Evolutionary conservation across 2,113 vertebrate genomes (phyloP).

Genomic region (Merops nubicus): DNA sequence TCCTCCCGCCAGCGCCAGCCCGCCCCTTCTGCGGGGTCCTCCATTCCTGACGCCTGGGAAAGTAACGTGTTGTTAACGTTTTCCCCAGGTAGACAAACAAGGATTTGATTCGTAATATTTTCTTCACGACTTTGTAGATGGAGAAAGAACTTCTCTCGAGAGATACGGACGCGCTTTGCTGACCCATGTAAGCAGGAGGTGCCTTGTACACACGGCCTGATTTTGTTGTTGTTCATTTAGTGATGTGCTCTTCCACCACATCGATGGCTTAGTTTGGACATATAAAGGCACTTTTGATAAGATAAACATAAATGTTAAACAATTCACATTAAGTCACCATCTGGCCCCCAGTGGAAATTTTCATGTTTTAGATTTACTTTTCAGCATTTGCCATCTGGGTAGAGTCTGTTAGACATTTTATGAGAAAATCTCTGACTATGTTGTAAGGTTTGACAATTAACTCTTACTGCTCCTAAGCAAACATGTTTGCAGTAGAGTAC

Average conservation of each 20-base stretch:
- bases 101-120: not conserved
- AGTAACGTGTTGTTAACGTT: not conserved
- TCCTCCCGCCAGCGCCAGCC: too few species aligned
- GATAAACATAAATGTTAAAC: constrained; percentile 77
- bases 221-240: constrained; percentile 48
- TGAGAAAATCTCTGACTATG: constrained; percentile 58
- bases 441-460: constrained; percentile 73
- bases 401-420: constrained; percentile 71
- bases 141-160: not conserved
- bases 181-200: not conserved
- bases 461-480: constrained; percentile 66
- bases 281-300: constrained; percentile 73
- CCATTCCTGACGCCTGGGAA: not conserved
- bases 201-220: not conserved
- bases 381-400: constrained; percentile 75
- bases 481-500: constrained; percentile 63
- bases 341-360: constrained; percentile 69
- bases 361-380: constrained; percentile 75
- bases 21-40: too few species aligned
- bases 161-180: not conserved
- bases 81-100: not conserved
- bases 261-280: constrained; percentile 59
- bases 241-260: constrained; percentile 50
- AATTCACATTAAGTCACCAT: constrained; percentile 73
- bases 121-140: not conserved